Base-by-base conservation (phyloP, 1,140 invertebrate species). In the Pachypsylla venusta region DNA sequence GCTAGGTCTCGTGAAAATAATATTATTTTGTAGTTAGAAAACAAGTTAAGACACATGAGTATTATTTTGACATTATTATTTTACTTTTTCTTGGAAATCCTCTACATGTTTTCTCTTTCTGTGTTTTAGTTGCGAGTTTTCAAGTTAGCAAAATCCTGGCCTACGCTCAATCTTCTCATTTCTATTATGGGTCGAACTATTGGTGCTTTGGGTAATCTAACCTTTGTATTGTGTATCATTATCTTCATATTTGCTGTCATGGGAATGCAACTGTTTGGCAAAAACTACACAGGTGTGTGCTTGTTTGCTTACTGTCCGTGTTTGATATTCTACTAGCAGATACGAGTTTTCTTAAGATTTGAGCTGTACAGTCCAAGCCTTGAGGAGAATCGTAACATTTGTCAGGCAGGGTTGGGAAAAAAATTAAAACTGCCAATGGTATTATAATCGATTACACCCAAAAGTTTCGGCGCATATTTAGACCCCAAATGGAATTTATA, bases 121-220 rank as follows among this genome's bases (percentile, higher is more conserved):
- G 58, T 65, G 72, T 82, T 80, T 67, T 77, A 97, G 93, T 79
- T 98, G 64, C 84, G 95, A 80, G 93, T 98, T 69, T 98, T 98
- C 81, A 98, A 98, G 82, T 78, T 98, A 73, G 95, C 95, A 63
- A 98, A 97, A 78, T 98, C 93, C 59, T 98, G 94, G 95, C 93
- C 92, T 66, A 97, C 94, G 60, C 78, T 98, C 70, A 98, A 98
- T 78, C 83, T 97, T 76, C 81, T 98, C 65, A 96, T 98, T 73
- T 94, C 93, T 68, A 98, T 98, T 71, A 97, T 98, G 86, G 94
- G 92, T 67, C 85, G 92, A 76, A 97, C 94, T 26, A 87, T 98
- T 76, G 93, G 93, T 69, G 93, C 94, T 68, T 81, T 98, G 75
- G 94, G 93, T 78, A 98, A 97, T 78, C 78, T 98, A 72, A 95